Conservation (phyloP, 2,888 invertebrate genomes). For the Noctua janthina region DNA sequence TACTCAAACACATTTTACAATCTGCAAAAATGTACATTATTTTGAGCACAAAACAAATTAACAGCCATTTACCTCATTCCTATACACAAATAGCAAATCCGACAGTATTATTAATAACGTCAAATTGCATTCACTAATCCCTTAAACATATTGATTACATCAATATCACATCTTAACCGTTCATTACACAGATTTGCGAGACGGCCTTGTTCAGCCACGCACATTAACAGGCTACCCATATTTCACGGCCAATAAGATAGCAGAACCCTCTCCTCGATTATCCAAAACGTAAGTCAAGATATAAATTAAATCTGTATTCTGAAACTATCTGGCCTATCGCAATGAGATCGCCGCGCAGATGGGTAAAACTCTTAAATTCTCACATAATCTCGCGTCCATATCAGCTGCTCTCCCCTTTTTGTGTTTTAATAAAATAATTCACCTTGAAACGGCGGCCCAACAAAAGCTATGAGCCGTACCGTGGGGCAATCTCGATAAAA, state of each 20-base stretch:
- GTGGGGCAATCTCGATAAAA: constrained; percentile 87
- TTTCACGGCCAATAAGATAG: constrained; percentile 52
- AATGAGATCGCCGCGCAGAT: constrained; percentile 73
- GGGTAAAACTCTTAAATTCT: constrained; percentile 81
- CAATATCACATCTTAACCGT: constrained; percentile 44
- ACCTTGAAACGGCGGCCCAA: constrained; percentile 80
- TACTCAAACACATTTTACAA: not conserved
- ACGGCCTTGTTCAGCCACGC: constrained; percentile 38
- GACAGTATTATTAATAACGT: constrained; percentile 1
- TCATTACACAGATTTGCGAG: constrained; percentile 32
- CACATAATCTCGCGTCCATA: constrained; percentile 78
- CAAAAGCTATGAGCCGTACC: constrained; percentile 82
- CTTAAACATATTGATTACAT: constrained; percentile 37
- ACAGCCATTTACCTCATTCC: not conserved
- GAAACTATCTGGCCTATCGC: constrained; percentile 71
- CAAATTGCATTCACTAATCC: constrained; percentile 39
- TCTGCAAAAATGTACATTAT: not conserved
- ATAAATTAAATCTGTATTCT: constrained; percentile 60
- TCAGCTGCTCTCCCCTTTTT: constrained; percentile 77
- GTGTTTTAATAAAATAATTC: constrained; percentile 85
- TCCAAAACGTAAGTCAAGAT: constrained; percentile 49
- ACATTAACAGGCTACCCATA: constrained; percentile 40
- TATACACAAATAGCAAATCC: not conserved
- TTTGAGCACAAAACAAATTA: not conserved
- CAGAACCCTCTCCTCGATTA: constrained; percentile 44